Base-by-base conservation (phyloP, 2,113 vertebrate species). In the Pseudopipra pipra region DNA sequence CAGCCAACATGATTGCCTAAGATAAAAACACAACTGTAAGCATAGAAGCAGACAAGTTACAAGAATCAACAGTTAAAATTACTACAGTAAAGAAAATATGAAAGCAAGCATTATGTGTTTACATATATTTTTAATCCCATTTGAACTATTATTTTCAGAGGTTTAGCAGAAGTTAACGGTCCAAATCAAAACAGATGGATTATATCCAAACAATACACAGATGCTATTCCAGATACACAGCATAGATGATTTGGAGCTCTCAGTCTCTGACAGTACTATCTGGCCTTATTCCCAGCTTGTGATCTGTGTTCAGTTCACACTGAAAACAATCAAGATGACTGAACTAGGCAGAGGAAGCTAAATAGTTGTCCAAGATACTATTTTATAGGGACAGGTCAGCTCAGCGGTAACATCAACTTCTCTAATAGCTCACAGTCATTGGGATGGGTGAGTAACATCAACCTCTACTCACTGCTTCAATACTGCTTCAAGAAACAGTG, bases 1-100 rank as follows among this genome's bases (percentile, higher is more conserved):
- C 98, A 9, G 99, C 99, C 85, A 99, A 98, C 99, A 99, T 99
- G 97, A 99, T 97, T 56, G 98, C 99, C 99, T 99, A 97, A 27
- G 83, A 93, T 9, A 83, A 89, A 91, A 83, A 86, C 41, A 93
- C 25, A 91, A 92, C 25, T 55, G 19, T 90, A 73, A 96, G 87
- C 6, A 9, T 0, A 82, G 39, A 75, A 74, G 43, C 55, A 90
- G 37, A 51, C 33, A 93, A 85, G 15, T n/a, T 15, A 33, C 14
- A 78, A 59, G 39, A 76, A 92, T 19, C 5, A 86, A 39, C 20
- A 17, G 2, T 73, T 87, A 63, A 85, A 67, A 91, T 76, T 33
- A 27, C 31, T 72, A 77, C 10, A 49, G 16, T 12, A 80, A 72
- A 87, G 31, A 51, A 79, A 73, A 77, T 1, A 2, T 22, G 63